Base-by-base conservation (phyloP, 1,140 invertebrate genomes). In the Drosophila guanche region DNA sequence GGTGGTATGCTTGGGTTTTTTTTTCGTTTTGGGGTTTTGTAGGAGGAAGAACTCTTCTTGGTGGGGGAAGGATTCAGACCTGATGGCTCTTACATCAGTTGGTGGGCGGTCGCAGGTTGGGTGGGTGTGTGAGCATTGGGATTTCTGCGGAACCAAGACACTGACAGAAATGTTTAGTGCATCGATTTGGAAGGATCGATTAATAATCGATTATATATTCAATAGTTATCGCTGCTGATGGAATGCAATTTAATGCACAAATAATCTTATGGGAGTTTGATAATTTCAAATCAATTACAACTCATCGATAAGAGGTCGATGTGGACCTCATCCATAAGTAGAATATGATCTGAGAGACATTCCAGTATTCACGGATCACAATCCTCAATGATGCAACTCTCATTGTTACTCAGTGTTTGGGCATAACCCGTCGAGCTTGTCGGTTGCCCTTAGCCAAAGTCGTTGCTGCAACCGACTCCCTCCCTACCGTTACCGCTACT, bases 381-480 rank as follows among this genome's bases (percentile, higher is more conserved):
- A 37, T 14, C 0, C 23, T 6, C n/a, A 4, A 20, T 27, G 48
- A 16, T 55, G 48, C 16, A 2, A 46, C 37, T 47, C 40, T 43
- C 22, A 50, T 65, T 77, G 22, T 5, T 41, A 51, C 40, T 63
- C 74, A 77, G 81, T 81, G 81, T 46, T 23, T 47, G 33, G 4
- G 33, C 54, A 45, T 66, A 71, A 68, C 68, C 67, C 83, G 83
- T 81, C 74, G 61, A 68, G 73, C 61, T 68, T 67, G 77, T 71
- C 83, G 78, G 55, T 78, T 78, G 81, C 77, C 83, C 81, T 86
- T 81, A 88, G 74, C 83, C 81, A 86, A 88, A 86, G 81, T 88
- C 81, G 81, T 76, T 79, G 66, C 72, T 66, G 62, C 56, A 66
- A 59, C 78, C 67, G 57, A 77, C 23, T 22, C 58, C 20, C 57